Evolutionary conservation across 1,140 invertebrate species (phyloP), one percentile per base, ranked within the genome.

Genomic region (Kradibia gibbosae): DNA sequence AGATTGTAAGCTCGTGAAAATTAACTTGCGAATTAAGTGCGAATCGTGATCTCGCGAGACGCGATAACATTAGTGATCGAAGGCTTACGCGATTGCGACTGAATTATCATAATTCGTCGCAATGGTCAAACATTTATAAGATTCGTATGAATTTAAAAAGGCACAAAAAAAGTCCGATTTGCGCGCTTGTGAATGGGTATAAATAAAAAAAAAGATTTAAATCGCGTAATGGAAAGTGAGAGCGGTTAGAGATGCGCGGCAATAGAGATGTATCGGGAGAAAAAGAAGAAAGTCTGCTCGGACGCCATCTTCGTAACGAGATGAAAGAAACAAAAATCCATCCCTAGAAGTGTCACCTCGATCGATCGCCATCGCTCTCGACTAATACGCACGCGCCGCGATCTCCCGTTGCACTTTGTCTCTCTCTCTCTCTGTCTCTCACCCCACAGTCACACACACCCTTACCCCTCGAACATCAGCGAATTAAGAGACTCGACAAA

Each of bases 401-500:
- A 45, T 34, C n/a, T 62, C 4, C 31, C 31, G 5, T 31, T 34
- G 60, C n/a, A 31, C 28, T 10, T 10, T 57, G n/a, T 20, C 53
- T 20, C 28, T 28, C 8, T 77, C 39, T 70, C 39, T 45, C 39
- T 45, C 42, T 13, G 5, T 36, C n/a, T n/a, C n/a, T n/a, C n/a
- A n/a, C n/a, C n/a, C n/a, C n/a, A n/a, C n/a, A n/a, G n/a, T n/a
- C n/a, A n/a, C n/a, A n/a, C n/a, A n/a, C n/a, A 28, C 50, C 11
- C 34, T 62, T 42, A 20, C 0, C 42, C 62, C 48, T 77, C 1
- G 25, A 65, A 31, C 20, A 45, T 10, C n/a, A 65, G 17, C 53
- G 45, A 82, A 82, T 82, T 84, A 85, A 80, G 62, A 42, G 74
- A 73, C 82, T 86, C 78, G 88, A 76, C 86, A 89, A 91, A 91